Conservation (phyloP, 2,797 vertebrate species). For the Trachurus trachurus region DNA sequence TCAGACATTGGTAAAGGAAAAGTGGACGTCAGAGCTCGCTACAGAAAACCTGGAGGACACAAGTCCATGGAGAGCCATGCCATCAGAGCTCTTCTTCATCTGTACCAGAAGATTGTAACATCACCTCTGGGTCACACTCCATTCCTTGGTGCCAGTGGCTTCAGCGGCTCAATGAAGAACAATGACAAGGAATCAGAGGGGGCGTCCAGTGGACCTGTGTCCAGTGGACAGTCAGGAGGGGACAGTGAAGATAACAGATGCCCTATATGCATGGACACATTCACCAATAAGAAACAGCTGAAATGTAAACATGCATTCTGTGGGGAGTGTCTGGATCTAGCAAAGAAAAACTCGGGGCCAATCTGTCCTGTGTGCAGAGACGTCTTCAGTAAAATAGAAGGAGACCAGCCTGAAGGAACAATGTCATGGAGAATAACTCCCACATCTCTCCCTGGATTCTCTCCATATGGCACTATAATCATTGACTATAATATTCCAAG, state of each 20-base stretch:
- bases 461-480: neutral
- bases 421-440: accelerated
- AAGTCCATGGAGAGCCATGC: slow-evolving; percentile 72
- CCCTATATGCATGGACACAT: slow-evolving; percentile 72
- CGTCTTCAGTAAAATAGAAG: slow-evolving; percentile 77
- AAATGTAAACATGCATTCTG: slow-evolving; percentile 82
- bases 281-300: slow-evolving; percentile 60
- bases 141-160: neutral
- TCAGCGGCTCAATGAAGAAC: slow-evolving; percentile 33
- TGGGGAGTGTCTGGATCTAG: slow-evolving; percentile 4
- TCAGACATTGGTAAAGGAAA: accelerated
- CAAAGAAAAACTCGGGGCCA: slow-evolving; percentile 27
- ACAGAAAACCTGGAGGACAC: neutral
- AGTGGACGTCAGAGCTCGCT: slow-evolving; percentile 49
- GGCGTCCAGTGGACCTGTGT: neutral
- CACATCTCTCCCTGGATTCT: slow-evolving; percentile 17
- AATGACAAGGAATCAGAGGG: slow-evolving; percentile 16
- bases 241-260: slow-evolving; percentile 42
- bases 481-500: slow-evolving; percentile 54
- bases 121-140: neutral
- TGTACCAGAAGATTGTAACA: slow-evolving; percentile 74
- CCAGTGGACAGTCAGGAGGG: too few species aligned
- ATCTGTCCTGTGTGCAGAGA: too few species aligned
- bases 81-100: slow-evolving; percentile 70
- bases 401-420: slow-evolving; percentile 73